A percentile compares a stretch with the other conserved stretches of the same genome.
These are phyloP conservation scores for Amphipyra berbera DNA, from an alignment of 2,888 invertebrate genomes.

Conservation along the genomic window DNA sequence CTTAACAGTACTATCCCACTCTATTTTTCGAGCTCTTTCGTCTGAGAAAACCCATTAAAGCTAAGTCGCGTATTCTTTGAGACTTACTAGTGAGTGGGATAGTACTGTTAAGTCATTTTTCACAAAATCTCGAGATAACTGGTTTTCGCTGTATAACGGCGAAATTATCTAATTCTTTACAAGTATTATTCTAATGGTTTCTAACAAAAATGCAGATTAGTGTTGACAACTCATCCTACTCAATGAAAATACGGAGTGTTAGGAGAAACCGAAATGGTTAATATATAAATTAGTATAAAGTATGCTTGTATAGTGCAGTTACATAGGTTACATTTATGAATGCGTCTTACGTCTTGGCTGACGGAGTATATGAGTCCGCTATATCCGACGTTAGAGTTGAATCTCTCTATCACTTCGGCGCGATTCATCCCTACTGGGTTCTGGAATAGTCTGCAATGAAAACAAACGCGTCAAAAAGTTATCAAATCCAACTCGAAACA, in stretches of 20 bases:
- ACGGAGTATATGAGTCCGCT: conserved; percentile 99
- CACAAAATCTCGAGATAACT: too few species aligned
- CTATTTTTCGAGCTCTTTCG: too few species aligned
- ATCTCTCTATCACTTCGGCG: conserved; percentile 96
- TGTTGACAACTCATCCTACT: not conserved
- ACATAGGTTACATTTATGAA: conserved; percentile 10
- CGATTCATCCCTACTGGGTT: conserved; percentile 89
- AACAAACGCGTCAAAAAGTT: not conserved
- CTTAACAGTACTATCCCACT: too few species aligned
- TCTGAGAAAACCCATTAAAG: too few species aligned
- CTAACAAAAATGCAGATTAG: not conserved
- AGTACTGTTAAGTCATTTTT: too few species aligned
- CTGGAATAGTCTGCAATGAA: conserved; percentile 85
- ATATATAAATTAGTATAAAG: conserved; percentile 36
- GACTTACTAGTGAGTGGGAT: too few species aligned
- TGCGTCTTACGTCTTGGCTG: conserved; percentile 96
- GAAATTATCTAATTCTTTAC: too few species aligned
- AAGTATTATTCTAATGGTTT: too few species aligned
- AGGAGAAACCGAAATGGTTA: conserved; percentile 11
- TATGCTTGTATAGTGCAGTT: conserved; percentile 50
- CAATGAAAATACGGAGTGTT: conserved; percentile 3
- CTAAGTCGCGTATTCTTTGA: too few species aligned
- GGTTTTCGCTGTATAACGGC: too few species aligned
- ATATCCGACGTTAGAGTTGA: conserved; percentile 99
- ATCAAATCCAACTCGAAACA: not conserved